Conservation (phyloP, 1,140 invertebrate species). For the Pomacea maculata region DNA sequence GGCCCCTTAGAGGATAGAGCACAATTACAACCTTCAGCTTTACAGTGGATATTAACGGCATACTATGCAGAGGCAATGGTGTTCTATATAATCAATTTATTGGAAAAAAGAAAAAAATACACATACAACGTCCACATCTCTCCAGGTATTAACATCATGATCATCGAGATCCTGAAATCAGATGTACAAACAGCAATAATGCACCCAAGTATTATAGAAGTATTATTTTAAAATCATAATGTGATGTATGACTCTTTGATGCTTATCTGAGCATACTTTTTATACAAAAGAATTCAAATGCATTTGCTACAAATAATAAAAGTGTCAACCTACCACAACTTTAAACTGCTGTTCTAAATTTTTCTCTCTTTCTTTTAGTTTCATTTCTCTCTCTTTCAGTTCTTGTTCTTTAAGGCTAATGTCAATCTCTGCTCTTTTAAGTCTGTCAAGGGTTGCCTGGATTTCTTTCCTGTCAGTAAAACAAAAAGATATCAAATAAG, state of each 20-base stretch:
- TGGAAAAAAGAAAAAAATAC: neutral
- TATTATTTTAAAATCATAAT: no score
- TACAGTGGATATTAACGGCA: no score
- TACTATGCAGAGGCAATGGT: no score
- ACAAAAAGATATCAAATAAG: neutral
- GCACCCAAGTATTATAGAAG: no score
- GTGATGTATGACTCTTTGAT: no score
- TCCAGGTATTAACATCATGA: slow-evolving; percentile 66
- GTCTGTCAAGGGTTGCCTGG: slow-evolving; percentile 59
- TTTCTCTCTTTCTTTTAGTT: slow-evolving; percentile 64
- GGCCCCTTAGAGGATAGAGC: no score
- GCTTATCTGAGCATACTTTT: no score
- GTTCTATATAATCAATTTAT: no score
- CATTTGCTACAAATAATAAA: no score
- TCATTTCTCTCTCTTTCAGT: slow-evolving; percentile 60
- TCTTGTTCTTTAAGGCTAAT: slow-evolving; percentile 63
- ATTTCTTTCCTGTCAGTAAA: slow-evolving; percentile 60
- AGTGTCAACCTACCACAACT: slow-evolving; percentile 47
- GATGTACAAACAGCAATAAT: no score
- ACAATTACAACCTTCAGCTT: no score
- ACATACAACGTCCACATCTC: slow-evolving; percentile 66
- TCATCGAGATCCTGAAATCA: slow-evolving; percentile 57
- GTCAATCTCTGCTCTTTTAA: slow-evolving; percentile 64
- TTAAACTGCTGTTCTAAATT: slow-evolving; percentile 61
- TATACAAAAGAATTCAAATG: no score